phyloP scores from a whole-genome alignment of 2,888 invertebrate genomes.

The Homarus gammarus region DNA sequence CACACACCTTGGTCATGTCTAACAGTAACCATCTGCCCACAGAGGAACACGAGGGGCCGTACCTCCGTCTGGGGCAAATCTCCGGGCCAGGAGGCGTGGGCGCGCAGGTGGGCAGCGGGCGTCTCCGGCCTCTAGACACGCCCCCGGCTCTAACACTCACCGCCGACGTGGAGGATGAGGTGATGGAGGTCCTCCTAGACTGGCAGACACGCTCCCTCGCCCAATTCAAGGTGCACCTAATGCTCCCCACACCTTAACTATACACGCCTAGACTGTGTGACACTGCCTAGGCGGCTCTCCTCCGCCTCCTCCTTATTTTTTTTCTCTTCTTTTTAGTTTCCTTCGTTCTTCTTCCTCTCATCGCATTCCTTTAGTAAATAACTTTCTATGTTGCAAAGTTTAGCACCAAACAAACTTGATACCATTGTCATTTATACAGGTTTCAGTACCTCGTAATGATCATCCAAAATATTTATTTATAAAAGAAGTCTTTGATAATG shows the following conservation, averaged over 20 bases:
- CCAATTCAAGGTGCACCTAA: conserved; percentile 47
- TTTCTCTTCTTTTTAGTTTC: neutral
- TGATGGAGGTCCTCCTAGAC: conserved; percentile 58
- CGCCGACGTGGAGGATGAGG: conserved; percentile 45
- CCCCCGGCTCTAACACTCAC: conserved; percentile 70
- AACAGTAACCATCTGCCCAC: neutral
- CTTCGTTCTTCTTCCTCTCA: neutral
- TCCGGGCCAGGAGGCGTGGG: conserved; percentile 66
- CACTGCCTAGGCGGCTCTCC: too few relatives aligned
- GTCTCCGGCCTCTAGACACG: conserved; percentile 66
- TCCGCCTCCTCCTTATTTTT: neutral
- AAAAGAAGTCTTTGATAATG: too few relatives aligned
- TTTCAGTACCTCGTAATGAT: too few relatives aligned
- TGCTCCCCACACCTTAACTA: neutral
- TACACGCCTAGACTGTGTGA: too few relatives aligned
- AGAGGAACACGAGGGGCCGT: conserved; percentile 70
- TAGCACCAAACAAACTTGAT: too few relatives aligned
- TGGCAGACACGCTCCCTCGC: conserved; percentile 55
- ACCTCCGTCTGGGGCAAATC: conserved; percentile 66
- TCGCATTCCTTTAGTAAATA: too few relatives aligned
- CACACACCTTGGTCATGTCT: neutral
- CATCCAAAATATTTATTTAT: too few relatives aligned
- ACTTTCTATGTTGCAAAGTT: too few relatives aligned
- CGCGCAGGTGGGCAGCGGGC: conserved; percentile 67
- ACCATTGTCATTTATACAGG: too few relatives aligned